Conservation (phyloP, 2,888 invertebrate species). For the Quadroppia sp. region DNA sequence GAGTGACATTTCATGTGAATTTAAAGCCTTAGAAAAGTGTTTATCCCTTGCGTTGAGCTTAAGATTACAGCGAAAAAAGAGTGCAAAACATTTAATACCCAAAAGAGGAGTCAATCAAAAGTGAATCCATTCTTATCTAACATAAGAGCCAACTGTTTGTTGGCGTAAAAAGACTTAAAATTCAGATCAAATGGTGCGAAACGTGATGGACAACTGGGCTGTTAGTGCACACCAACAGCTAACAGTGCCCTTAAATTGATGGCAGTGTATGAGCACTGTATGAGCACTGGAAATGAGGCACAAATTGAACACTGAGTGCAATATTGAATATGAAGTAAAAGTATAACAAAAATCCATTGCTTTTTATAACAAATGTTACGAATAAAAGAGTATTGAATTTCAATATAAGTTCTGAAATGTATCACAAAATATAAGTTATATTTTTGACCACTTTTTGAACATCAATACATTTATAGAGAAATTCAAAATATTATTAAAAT, state of each 20-base stretch:
- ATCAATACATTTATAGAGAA: not conserved
- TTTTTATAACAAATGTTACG: constrained; percentile 13
- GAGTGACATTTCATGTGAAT: not conserved
- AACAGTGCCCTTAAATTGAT: not conserved
- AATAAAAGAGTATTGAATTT: constrained; percentile 33
- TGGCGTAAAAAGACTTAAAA: constrained; percentile 27
- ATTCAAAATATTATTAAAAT: not conserved
- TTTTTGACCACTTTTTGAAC: not conserved
- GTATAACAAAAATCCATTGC: not conserved
- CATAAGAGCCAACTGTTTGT: constrained; percentile 6
- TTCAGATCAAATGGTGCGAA: constrained; percentile 31
- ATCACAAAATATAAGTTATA: not conserved
- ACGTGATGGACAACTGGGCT: constrained; percentile 27
- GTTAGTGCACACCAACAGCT: not conserved
- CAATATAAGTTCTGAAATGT: constrained; percentile 5
- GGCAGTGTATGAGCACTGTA: not conserved
- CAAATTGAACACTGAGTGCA: constrained; percentile 21
- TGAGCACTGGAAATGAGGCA: constrained; percentile 24
- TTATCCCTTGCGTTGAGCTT: not conserved
- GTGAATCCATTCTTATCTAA: not conserved
- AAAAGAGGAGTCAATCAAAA: not conserved
- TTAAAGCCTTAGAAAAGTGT: not conserved
- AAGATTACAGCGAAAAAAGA: not conserved
- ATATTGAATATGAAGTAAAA: constrained; percentile 21
- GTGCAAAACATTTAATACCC: not conserved